A percentile compares a stretch with the other conserved stretches of the same genome.
Evolutionary conservation across 2,113 vertebrate genomes (phyloP).

Genomic region (Tapirus terrestris): DNA sequence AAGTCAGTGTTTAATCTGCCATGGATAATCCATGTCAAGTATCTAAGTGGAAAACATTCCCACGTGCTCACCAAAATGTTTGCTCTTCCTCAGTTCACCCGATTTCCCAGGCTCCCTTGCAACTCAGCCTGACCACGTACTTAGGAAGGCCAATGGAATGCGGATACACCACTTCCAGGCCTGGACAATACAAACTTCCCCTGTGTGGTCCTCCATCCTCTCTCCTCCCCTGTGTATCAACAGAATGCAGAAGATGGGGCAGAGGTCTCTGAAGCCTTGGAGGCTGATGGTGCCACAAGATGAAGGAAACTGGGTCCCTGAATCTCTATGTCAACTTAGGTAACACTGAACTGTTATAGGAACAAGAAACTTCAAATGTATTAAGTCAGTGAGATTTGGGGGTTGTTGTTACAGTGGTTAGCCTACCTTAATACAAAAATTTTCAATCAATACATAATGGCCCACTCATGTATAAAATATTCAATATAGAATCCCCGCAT

Average conservation of each 20-base stretch:
- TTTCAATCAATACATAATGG: not conserved
- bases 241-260: rapidly evolving
- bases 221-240: rapidly evolving
- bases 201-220: not conserved
- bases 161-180: no score
- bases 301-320: not conserved
- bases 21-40: not conserved
- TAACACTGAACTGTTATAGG: not conserved
- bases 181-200: not conserved
- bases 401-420: not conserved
- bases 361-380: not conserved
- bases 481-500: not conserved
- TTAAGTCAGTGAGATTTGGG: not conserved
- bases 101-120: not conserved
- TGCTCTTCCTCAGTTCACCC: not conserved
- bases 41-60: not conserved
- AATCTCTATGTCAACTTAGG: not conserved
- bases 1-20: not conserved
- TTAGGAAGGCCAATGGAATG: not conserved
- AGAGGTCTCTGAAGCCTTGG: not conserved
- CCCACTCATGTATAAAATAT: not conserved
- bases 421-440: not conserved
- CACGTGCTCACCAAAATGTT: not conserved
- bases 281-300: no score
- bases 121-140: not conserved